phyloP scores from a whole-genome alignment of 1,140 invertebrate species.

The Aphelenchoides besseyi region DNA sequence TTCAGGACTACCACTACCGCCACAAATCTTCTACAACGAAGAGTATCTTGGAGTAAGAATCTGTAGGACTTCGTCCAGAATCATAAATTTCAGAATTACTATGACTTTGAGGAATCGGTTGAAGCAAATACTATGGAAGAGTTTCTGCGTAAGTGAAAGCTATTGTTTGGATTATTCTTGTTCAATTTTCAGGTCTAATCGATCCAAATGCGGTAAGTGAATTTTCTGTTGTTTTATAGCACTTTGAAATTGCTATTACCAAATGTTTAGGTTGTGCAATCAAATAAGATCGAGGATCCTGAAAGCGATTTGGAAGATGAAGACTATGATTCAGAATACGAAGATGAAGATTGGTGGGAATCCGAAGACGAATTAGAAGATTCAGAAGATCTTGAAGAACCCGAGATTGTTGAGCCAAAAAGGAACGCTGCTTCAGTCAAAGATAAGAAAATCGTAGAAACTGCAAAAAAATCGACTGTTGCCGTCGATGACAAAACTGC shows the following conservation, averaged over 20 bases:
- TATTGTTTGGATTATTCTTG: conserved; percentile 9
- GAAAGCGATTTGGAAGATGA: conserved; percentile 13
- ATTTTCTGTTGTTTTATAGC: too few relatives aligned
- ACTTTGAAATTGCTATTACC: too few relatives aligned
- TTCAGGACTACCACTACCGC: neutral
- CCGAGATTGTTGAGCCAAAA: conserved; percentile 13
- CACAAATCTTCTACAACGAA: conserved; percentile 21
- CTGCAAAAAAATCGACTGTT: neutral
- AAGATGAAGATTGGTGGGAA: conserved; percentile 22
- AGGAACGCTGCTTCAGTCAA: neutral
- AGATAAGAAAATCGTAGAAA: neutral
- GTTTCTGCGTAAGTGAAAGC: too few relatives aligned
- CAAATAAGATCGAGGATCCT: conserved; percentile 5
- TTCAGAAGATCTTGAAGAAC: conserved; percentile 14
- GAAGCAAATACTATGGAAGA: conserved; percentile 13
- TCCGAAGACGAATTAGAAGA: conserved; percentile 13
- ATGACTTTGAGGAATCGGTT: conserved; percentile 11
- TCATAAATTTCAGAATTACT: conserved; percentile 12
- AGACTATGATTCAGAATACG: conserved; percentile 12
- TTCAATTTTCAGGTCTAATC: neutral
- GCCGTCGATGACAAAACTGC: neutral
- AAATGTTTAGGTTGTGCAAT: neutral
- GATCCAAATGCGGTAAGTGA: too few relatives aligned
- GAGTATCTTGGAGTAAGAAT: conserved; percentile 10
- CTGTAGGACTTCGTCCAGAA: too few relatives aligned